A percentile compares a stretch with the other conserved stretches of the same genome.
These are phyloP conservation scores for Caerostris darwini DNA, from an alignment of 1,140 invertebrate species.

Conservation along the genomic window DNA sequence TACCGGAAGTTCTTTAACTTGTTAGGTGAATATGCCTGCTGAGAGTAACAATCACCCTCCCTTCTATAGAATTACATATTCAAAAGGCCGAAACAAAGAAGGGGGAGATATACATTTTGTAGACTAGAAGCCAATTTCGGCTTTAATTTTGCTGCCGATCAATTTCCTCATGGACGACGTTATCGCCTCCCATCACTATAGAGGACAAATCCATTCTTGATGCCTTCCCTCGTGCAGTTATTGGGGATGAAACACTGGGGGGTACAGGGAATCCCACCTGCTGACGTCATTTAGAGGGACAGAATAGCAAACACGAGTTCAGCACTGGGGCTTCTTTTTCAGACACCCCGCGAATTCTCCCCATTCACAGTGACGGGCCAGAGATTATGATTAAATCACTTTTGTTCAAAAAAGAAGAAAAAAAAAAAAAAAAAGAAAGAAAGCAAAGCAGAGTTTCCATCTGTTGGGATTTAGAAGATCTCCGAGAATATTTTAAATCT, in stretches of 20 bases:
- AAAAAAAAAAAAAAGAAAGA: too few species aligned
- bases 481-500: too few species aligned
- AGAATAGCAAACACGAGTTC: not conserved
- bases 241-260: not conserved
- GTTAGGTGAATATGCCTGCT: too few species aligned
- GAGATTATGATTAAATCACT: not conserved
- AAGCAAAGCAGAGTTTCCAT: not conserved
- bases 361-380: not conserved
- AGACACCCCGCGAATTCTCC: not conserved
- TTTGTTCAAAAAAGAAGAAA: not conserved
- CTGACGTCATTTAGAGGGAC: slow-evolving; percentile 1
- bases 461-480: not conserved
- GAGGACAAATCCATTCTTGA: not conserved
- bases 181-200: not conserved
- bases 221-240: not conserved
- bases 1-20: too few species aligned
- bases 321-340: not conserved
- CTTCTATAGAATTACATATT: too few species aligned
- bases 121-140: not conserved
- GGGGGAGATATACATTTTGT: too few species aligned
- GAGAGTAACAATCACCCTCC: too few species aligned
- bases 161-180: not conserved
- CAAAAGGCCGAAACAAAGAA: too few species aligned
- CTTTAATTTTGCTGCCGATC: not conserved
- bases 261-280: not conserved